Percentiles rank a stretch among this genome's conserved stretches.
Evolutionary conservation across 2,113 vertebrate species (phyloP).

Genomic region (Stigmatopora argus): DNA sequence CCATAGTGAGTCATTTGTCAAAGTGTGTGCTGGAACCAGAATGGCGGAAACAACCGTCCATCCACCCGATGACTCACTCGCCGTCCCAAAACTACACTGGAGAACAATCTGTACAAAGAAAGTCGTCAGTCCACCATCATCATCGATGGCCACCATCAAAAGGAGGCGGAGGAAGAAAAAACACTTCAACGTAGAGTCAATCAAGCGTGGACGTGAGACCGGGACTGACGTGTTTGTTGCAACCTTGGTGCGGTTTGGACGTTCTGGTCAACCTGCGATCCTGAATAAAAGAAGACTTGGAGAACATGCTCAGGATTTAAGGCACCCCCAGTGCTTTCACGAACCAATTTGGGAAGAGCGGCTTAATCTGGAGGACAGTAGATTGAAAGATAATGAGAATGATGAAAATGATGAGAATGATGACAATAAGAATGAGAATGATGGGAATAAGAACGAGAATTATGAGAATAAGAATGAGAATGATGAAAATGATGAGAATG

Average conservation of each 20-base stretch:
- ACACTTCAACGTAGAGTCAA: slow-evolving; percentile 39
- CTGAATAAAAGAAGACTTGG: background rate
- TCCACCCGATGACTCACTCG: slow-evolving; percentile 13
- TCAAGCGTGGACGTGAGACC: slow-evolving; percentile 37
- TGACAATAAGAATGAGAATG: background rate
- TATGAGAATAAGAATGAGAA: too few species aligned
- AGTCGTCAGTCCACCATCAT: background rate
- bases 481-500: slow-evolving; percentile 6
- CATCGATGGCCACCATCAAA: slow-evolving; percentile 43
- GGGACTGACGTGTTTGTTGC: slow-evolving; percentile 8
- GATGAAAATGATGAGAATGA: background rate
- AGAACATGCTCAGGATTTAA: background rate
- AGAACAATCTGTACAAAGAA: background rate
- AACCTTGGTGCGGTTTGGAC: background rate
- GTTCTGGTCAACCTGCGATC: slow-evolving; percentile 8
- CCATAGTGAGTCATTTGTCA: slow-evolving; percentile 31
- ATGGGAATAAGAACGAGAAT: too few species aligned
- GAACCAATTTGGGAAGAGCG: slow-evolving; percentile 9
- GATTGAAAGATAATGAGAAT: slow-evolving; percentile 30
- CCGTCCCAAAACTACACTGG: background rate
- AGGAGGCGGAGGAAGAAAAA: slow-evolving; percentile 67
- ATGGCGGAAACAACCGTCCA: slow-evolving; percentile 16
- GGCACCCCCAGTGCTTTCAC: background rate
- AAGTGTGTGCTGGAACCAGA: slow-evolving; percentile 14
- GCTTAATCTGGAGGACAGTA: slow-evolving; percentile 4